Percentiles rank a stretch among this genome's conserved stretches.
Evolutionary conservation across 2,888 invertebrate species (phyloP).

Genomic region (Isoperla grammatica): DNA sequence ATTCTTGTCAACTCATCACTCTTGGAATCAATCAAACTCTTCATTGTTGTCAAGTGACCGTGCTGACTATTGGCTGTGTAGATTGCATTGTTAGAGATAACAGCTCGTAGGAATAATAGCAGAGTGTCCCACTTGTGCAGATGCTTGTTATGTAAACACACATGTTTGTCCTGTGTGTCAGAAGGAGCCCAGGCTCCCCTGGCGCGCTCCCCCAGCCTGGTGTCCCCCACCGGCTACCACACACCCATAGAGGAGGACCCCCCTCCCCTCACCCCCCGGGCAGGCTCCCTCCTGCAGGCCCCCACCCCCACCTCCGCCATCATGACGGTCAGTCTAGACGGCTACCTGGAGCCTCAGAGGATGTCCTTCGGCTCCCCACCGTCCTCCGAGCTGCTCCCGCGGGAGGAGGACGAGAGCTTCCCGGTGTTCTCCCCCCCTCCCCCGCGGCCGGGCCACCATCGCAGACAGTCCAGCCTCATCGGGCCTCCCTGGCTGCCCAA

Average conservation of each 20-base stretch:
- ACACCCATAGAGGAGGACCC: constrained; percentile 65
- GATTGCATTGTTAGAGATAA: too few relatives aligned
- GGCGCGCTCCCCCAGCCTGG: constrained; percentile 39
- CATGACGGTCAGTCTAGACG: constrained; percentile 78
- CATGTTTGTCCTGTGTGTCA: constrained; percentile 6
- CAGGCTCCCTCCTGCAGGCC: constrained; percentile 49
- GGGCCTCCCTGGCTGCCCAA: constrained; percentile 50
- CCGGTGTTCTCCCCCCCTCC: constrained; percentile 82
- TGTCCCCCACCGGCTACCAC: constrained; percentile 64
- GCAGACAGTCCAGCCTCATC: constrained; percentile 43
- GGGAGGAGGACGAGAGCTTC: constrained; percentile 69
- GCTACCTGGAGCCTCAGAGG: constrained; percentile 76
- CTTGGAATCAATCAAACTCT: too few relatives aligned
- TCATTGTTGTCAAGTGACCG: too few relatives aligned
- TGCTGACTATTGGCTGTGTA: too few relatives aligned
- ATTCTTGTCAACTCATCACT: too few relatives aligned
- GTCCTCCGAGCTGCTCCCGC: constrained; percentile 56
- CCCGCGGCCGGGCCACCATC: constrained; percentile 37
- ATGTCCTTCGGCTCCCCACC: constrained; percentile 77
- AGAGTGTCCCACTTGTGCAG: too few relatives aligned
- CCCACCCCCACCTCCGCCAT: constrained; percentile 68
- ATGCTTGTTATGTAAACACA: too few relatives aligned
- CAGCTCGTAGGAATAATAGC: too few relatives aligned
- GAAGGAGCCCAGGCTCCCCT: constrained; percentile 22
- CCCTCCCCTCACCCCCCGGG: constrained; percentile 50